A percentile compares a stretch with the other conserved stretches of the same genome.
phyloP scores from a whole-genome alignment of 2,797 vertebrate species.

The Sebastes matsubarae region DNA sequence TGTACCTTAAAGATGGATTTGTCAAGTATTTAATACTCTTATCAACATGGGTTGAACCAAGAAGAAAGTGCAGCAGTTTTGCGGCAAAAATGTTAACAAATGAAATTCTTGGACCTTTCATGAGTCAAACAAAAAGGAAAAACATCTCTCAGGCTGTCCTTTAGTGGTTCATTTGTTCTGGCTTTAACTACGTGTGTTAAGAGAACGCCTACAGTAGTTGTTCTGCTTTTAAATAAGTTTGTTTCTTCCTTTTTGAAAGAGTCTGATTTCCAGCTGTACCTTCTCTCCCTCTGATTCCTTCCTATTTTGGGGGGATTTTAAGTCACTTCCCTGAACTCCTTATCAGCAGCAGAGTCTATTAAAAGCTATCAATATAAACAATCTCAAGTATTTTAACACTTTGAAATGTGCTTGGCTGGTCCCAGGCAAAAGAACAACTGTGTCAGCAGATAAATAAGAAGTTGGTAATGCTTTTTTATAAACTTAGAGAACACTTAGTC shows the following conservation, averaged over 20 bases:
- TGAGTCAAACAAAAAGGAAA: too few relatives aligned
- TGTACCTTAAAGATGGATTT: too few relatives aligned
- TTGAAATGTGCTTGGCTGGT: neutral
- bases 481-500: neutral
- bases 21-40: too few relatives aligned
- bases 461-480: neutral
- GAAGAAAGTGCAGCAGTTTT: too few relatives aligned
- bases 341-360: conserved; percentile 1
- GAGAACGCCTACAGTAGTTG: too few relatives aligned
- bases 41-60: too few relatives aligned
- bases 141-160: too few relatives aligned
- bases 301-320: neutral
- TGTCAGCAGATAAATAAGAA: neutral
- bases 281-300: neutral
- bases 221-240: neutral
- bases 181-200: neutral
- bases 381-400: neutral
- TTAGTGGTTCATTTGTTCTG: neutral
- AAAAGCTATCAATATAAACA: neutral
- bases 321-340: neutral
- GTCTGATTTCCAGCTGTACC: neutral
- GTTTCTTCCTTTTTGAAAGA: neutral
- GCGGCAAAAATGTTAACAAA: too few relatives aligned
- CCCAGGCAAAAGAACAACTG: neutral
- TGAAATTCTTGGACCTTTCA: too few relatives aligned